These are phyloP conservation scores for Cettia cetti DNA, from an alignment of 2,113 vertebrate species.

Conservation along the genomic window DNA sequence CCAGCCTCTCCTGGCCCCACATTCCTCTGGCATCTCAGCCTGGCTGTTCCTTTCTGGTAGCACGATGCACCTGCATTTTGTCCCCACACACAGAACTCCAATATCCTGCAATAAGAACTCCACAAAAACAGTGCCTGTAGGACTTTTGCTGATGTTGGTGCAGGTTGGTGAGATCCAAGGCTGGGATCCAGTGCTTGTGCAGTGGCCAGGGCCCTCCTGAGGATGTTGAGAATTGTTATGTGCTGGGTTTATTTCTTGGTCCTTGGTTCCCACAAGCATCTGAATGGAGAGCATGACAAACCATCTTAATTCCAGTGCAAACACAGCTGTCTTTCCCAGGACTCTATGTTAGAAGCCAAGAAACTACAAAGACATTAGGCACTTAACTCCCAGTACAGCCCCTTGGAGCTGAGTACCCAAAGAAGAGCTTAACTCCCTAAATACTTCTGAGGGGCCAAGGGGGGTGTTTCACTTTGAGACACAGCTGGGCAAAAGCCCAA, in stretches of 20 bases:
- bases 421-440: background rate
- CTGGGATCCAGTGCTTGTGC: background rate
- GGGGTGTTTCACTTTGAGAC: background rate
- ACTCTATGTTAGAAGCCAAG: background rate
- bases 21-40: background rate
- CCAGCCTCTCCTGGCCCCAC: fast-evolving
- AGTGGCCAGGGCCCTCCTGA: background rate
- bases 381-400: background rate
- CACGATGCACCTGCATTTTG: background rate
- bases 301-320: background rate
- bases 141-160: background rate
- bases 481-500: background rate
- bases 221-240: background rate
- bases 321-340: background rate
- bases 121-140: background rate
- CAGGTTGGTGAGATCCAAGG: background rate
- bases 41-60: background rate
- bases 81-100: background rate
- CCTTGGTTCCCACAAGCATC: background rate
- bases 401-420: background rate
- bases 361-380: background rate
- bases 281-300: background rate
- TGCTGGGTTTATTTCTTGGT: background rate
- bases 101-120: background rate
- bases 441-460: background rate